A percentile compares a stretch with the other conserved stretches of the same genome.
Evolutionary conservation across 2,888 invertebrate species (phyloP).

Genomic region (Xiphydria camelus): DNA sequence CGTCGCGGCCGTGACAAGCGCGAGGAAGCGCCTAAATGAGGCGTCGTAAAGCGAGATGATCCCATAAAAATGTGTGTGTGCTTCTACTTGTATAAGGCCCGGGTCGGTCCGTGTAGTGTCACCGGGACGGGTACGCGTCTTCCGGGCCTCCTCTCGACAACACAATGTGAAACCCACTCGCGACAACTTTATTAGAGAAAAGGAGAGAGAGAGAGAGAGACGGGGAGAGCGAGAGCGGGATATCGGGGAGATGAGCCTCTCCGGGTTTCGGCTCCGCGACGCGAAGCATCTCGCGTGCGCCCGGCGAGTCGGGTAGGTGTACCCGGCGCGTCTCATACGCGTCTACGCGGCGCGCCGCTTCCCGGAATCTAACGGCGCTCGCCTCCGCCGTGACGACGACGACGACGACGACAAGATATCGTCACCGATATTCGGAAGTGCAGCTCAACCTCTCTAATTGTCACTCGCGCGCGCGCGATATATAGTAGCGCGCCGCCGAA

Average conservation of each 20-base stretch:
- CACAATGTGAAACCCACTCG: constrained; percentile 37
- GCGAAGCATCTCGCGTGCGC: too few species aligned
- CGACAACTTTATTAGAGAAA: constrained; percentile 43
- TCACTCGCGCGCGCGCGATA: too few species aligned
- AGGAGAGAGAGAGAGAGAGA: constrained; percentile 15
- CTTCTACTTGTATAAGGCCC: constrained; percentile 31
- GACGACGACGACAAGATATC: background rate
- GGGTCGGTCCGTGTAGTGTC: constrained; percentile 27
- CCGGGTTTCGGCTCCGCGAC: too few species aligned
- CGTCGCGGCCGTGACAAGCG: constrained; percentile 16
- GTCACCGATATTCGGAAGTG: background rate
- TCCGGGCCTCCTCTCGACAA: constrained; percentile 23
- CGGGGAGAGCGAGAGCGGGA: background rate
- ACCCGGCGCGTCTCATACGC: too few species aligned
- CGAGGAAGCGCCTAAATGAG: constrained; percentile 27
- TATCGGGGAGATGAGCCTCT: constrained; percentile 12
- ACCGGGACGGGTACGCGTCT: constrained; percentile 21
- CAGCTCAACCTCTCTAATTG: constrained; percentile 6
- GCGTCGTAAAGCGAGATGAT: constrained; percentile 38
- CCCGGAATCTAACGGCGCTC: constrained; percentile 1
- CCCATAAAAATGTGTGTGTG: constrained; percentile 40
- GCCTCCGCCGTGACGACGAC: background rate
- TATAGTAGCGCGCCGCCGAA: too few species aligned
- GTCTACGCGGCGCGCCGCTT: constrained; percentile 26
- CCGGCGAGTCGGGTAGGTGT: too few species aligned